Conservation (phyloP, 2,797 vertebrate genomes). For the Tinamus major region DNA sequence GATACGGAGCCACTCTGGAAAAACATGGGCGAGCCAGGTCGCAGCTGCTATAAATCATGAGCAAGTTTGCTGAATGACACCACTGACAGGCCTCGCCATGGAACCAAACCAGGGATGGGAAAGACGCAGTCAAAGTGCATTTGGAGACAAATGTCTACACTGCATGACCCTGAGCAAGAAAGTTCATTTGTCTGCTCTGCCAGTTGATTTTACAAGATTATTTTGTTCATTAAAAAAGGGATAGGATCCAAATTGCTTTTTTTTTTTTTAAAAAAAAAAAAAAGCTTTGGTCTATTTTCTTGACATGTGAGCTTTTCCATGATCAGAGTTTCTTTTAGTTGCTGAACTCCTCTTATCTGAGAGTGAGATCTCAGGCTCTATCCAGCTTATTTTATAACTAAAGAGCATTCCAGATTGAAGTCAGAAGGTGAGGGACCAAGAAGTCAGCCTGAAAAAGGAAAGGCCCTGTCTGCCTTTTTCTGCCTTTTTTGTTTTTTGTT, state of each 20-base stretch:
- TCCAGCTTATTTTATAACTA: conserved; percentile 38
- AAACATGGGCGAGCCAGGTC: not conserved
- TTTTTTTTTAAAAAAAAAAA: not conserved
- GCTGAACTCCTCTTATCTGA: conserved; percentile 15
- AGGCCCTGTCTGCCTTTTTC: not conserved
- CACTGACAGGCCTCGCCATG: not conserved
- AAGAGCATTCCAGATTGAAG: not conserved
- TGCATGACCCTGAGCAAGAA: conserved; percentile 29
- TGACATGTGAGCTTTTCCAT: conserved; percentile 32
- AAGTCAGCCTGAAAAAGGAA: not conserved
- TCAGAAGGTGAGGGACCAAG: conserved; percentile 39
- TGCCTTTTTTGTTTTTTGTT: too few species aligned
- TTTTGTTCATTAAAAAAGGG: conserved; percentile 15
- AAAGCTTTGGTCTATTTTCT: not conserved
- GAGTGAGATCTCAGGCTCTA: conserved; percentile 22
- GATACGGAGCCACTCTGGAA: accelerated
- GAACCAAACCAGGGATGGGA: conserved; percentile 2
- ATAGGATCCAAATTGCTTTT: not conserved
- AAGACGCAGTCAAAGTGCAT: not conserved
- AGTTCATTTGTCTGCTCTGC: conserved; percentile 43
- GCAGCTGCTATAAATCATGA: accelerated
- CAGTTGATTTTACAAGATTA: conserved; percentile 21
- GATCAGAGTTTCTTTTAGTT: not conserved
- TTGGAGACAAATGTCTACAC: not conserved
- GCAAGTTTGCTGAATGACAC: not conserved